Percentiles rank a stretch among this genome's conserved stretches.
Evolutionary conservation across 1,140 invertebrate genomes (phyloP).

Genomic region (Zelostemma sp.): DNA sequence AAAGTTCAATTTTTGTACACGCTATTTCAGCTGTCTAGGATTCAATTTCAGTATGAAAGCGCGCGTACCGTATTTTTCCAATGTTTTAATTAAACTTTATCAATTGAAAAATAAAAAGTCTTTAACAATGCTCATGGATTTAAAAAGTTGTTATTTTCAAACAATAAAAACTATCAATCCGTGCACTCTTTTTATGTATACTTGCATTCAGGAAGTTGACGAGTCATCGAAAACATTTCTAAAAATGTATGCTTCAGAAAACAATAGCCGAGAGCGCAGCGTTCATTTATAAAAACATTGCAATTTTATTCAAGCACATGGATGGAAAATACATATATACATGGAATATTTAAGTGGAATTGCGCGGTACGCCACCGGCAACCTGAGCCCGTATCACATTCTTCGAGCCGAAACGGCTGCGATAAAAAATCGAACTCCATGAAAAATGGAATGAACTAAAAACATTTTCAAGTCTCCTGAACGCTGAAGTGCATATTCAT

Average conservation of each 20-base stretch:
- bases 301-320: slow-evolving; percentile 3
- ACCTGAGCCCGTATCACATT: background rate
- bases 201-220: no score
- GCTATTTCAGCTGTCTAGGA: no score
- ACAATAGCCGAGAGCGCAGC: background rate
- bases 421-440: slow-evolving; percentile 2
- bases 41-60: no score
- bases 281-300: background rate
- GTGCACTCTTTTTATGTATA: no score
- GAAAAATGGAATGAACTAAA: background rate
- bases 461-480: slow-evolving; percentile 11
- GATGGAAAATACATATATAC: slow-evolving; percentile 16
- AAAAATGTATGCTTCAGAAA: background rate
- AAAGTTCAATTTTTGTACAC: no score
- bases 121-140: no score
- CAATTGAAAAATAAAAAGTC: no score
- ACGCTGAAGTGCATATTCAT: slow-evolving; percentile 33
- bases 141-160: no score
- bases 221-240: no score
- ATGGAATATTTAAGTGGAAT: slow-evolving; percentile 16
- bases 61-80: no score
- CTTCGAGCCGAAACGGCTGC: background rate
- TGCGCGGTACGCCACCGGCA: background rate
- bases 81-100: no score
- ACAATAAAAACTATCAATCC: no score